Percentiles rank a stretch among this genome's conserved stretches.
Conservation (phyloP, 2,797 vertebrate species). For the Phalloptychus januarius region DNA sequence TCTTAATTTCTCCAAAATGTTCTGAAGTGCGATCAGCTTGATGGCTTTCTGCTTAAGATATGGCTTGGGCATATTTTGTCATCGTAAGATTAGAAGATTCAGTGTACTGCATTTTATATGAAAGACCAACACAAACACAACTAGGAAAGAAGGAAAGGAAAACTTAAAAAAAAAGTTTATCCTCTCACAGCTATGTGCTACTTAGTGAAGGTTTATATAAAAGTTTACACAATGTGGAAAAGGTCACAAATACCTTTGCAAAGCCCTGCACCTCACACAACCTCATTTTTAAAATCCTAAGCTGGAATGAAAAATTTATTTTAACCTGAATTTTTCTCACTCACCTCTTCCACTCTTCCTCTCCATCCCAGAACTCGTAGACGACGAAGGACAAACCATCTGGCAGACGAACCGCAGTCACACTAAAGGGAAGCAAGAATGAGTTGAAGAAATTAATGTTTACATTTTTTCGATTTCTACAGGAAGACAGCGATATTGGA, state of each 20-base stretch:
- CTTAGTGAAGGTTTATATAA: neutral
- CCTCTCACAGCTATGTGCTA: neutral
- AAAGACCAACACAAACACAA: neutral
- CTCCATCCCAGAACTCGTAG: slow-evolving; percentile 97
- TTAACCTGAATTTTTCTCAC: slow-evolving; percentile 13
- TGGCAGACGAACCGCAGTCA: slow-evolving; percentile 89
- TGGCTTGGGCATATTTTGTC: neutral
- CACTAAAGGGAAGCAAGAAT: slow-evolving; percentile 70
- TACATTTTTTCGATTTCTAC: neutral
- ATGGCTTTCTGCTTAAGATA: neutral
- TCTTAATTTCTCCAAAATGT: neutral
- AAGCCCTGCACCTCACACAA: neutral
- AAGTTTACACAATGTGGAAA: neutral
- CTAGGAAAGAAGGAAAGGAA: neutral
- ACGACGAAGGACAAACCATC: slow-evolving; percentile 93
- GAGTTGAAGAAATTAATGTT: neutral
- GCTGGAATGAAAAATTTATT: neutral
- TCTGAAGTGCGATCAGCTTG: neutral
- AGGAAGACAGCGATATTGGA: slow-evolving; percentile 17
- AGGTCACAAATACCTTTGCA: neutral
- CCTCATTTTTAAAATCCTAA: neutral
- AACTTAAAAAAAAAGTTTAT: no score
- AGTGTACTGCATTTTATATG: neutral
- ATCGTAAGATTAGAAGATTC: neutral
- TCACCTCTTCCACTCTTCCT: slow-evolving; percentile 96